A percentile compares a stretch with the other conserved stretches of the same genome.
Conservation (phyloP, 2,888 invertebrate genomes). For the Protodeltote pygarga region DNA sequence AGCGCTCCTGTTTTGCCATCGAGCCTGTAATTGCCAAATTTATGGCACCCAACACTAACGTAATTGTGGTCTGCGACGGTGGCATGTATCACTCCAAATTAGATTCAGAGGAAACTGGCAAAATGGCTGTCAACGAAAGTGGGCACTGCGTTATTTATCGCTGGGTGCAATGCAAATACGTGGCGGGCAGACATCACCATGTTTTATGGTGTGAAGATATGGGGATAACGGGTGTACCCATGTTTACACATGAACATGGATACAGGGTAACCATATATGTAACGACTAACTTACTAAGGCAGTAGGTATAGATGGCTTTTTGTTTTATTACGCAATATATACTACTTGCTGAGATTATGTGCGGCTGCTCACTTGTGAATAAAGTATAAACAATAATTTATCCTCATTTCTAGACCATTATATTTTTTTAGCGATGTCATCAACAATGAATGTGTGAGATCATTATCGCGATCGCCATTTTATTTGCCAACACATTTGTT, state of each 20-base stretch:
- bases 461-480: no score
- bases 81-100: constrained; percentile 84
- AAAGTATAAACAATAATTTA: no score
- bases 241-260: no score
- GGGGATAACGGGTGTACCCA: constrained; percentile 24
- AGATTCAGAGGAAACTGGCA: constrained; percentile 74
- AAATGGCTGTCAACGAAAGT: constrained; percentile 72
- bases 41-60: constrained; percentile 82
- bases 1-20: constrained; percentile 70
- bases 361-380: no score
- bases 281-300: background rate
- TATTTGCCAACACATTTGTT: no score
- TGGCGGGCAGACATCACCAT: constrained; percentile 40
- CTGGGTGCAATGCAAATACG: constrained; percentile 43
- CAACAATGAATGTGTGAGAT: no score
- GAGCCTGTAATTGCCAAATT: constrained; percentile 83
- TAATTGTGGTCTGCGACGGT: constrained; percentile 78
- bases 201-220: constrained; percentile 44
- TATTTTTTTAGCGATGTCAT: no score
- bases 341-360: no score
- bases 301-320: no score
- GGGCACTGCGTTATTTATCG: constrained; percentile 60
- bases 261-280: constrained; percentile 1
- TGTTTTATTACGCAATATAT: no score
- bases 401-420: no score